Conservation (phyloP, 2,797 vertebrate species). For the Oreochromis grahami region DNA sequence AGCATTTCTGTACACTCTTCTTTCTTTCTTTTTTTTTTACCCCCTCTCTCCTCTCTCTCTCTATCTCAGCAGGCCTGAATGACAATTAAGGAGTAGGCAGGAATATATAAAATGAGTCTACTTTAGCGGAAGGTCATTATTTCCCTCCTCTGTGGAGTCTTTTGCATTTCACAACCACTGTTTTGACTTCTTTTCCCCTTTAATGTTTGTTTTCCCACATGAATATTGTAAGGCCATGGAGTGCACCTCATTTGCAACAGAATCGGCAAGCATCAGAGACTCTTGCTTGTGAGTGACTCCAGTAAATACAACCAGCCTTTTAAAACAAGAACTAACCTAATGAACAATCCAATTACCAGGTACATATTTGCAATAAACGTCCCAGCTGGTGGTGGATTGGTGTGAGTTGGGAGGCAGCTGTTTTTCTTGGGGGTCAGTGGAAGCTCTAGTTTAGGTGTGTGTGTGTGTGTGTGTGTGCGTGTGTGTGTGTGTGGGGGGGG, state of each 20-base stretch:
- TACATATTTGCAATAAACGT: constrained; percentile 33
- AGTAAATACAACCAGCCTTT: neutral
- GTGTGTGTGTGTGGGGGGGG: no score
- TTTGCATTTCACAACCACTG: neutral
- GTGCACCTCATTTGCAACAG: constrained; percentile 20
- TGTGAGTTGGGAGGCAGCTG: neutral
- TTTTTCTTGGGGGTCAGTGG: neutral
- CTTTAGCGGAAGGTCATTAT: neutral
- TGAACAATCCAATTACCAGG: constrained; percentile 44
- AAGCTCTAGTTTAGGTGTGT: neutral
- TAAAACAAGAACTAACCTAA: neutral
- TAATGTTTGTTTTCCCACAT: constrained; percentile 13
- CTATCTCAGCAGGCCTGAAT: neutral
- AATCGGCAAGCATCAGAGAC: neutral
- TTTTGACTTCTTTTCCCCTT: neutral
- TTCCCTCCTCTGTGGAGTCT: neutral
- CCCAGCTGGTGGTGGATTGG: neutral
- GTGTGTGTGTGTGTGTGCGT: neutral
- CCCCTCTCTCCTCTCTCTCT: neutral
- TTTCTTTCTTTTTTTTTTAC: neutral
- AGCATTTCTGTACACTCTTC: neutral
- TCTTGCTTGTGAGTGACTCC: neutral
- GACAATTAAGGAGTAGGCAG: constrained; percentile 11
- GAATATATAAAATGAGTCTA: neutral
- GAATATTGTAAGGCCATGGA: neutral